A percentile compares a stretch with the other conserved stretches of the same genome.
Evolutionary conservation across 1,140 invertebrate species (phyloP).

Genomic region (Macrotrachela quadricornifera): DNA sequence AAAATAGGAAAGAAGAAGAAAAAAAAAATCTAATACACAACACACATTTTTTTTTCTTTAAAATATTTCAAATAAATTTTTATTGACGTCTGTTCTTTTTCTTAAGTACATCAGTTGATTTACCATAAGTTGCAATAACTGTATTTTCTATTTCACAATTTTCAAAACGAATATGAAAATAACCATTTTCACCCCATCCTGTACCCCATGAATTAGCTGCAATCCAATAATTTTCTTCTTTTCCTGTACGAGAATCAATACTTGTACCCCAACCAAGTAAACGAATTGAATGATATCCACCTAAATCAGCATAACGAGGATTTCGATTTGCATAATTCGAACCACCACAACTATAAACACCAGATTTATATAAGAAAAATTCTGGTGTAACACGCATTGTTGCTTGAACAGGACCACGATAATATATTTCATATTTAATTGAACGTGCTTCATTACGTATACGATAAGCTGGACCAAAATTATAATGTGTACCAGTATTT

Average conservation of each 20-base stretch:
- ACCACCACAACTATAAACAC: neutral
- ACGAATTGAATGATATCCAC: conserved; percentile 10
- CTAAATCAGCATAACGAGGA: neutral
- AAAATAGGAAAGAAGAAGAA: too few species aligned
- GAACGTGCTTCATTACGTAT: neutral
- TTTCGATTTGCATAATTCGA: neutral
- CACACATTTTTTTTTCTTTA: too few species aligned
- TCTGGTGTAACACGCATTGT: conserved; percentile 1
- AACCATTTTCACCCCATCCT: neutral
- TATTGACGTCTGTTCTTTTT: too few species aligned
- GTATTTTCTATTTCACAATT: too few species aligned
- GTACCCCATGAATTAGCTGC: conserved; percentile 6
- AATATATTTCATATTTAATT: neutral
- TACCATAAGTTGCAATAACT: too few species aligned
- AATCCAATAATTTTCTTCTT: conserved; percentile 3
- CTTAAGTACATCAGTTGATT: too few species aligned
- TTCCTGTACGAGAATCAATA: neutral
- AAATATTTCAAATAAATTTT: too few species aligned
- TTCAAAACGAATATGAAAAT: too few species aligned
- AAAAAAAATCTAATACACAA: too few species aligned
- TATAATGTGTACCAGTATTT: neutral
- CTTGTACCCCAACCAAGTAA: conserved; percentile 40
- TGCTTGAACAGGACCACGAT: conserved; percentile 4
- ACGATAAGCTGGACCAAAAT: neutral
- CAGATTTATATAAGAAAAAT: conserved; percentile 8